Base-by-base conservation (phyloP, 2,797 vertebrate genomes). In the Coilia nasus region DNA sequence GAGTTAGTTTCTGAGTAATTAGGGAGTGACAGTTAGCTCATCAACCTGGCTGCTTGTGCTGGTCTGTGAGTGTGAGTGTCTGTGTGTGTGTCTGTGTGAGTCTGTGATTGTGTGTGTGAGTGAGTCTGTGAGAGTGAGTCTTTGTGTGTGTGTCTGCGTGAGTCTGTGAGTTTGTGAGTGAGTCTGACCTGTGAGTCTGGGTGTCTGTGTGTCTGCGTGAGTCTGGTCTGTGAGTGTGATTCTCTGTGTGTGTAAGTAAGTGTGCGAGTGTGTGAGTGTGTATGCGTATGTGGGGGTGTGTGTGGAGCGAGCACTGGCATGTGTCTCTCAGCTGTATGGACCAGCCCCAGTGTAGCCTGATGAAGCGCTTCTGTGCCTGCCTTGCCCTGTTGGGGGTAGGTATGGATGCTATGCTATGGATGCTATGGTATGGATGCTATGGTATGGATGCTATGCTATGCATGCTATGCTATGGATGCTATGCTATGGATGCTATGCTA, bases 351-450 rank as follows among this genome's bases (percentile, higher is more conserved):
- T 94, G 92, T 92, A 92, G 88, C 92, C 93, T 96, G 92, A 97
- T 97, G 97, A 97, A 97, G 93, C 94, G 94, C 87, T 94, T 98
- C 91, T 98, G 96, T 91, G 92, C 96, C 83, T 98, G 97, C 90
- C 92, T 97, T 81, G 93, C 96, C 89, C 88, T 95, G 88, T 96
- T 96, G 82, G 93, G 94, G 85, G 97, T 98, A 97, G 28, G 97
- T 97, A 90, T 25, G 82, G 23, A 44, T 11, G 31, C 82, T 54
- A 14, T 23, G 25, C 2, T 41, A 41, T 41, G 35, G 25, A 10
- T 64, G 2, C 60, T 67, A 6, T 21, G 21, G n/a, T 41, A 41
- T 41, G 35, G 2, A 41, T 41, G 35, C n/a, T 41, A 41, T 41
- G 35, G 35, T 41, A 41, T 41, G 35, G 25, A 10, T 64, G 2